Evolutionary conservation across 1,140 invertebrate species (phyloP), one percentile per base, ranked within the genome.

Genomic region (Colletes gigas): DNA sequence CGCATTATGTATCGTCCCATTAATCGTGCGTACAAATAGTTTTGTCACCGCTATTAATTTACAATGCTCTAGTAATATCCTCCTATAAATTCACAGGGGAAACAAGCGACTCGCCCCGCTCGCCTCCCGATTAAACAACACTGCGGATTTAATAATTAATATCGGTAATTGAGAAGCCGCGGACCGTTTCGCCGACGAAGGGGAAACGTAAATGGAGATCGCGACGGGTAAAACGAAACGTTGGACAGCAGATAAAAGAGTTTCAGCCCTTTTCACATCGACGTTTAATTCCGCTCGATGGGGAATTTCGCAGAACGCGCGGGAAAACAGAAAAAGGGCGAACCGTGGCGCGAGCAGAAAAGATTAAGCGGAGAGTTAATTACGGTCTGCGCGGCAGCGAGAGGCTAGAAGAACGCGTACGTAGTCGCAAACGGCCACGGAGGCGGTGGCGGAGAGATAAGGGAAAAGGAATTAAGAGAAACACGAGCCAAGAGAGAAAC

Each of bases 31-130:
- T 47, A 47, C 76, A 72, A 78, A 78, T 78, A 78, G 76, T 78
- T 78, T 72, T 72, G 76, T 78, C 59, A 17, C 59, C 39, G 76
- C 68, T 78, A 78, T 72, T 78, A 72, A 78, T 78, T 78, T 78
- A 72, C 60, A 72, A 72, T 72, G 76, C 69, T 62, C 50, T 55
- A 21, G 59, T 54, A 78, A 72, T 72, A 78, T 55, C 76, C 59
- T 1, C 3, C 50, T 44, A 78, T 78, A 72, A 78, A 78, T 78
- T 72, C 2, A 14, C 47, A 5, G 9, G n/a, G 30, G 30, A 21
- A 19, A 52, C 17, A 19, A 4, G 30, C 47, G 30, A 17, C 14
- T 15, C 30, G 30, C 21, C 21, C 7, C 2, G 17, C 12, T 30
- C 6, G 66, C 47, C 15, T 44, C 30, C 41, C 21, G 59, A 78